phyloP scores from a whole-genome alignment of 2,113 vertebrate genomes.

The Vulpes lagopus region DNA sequence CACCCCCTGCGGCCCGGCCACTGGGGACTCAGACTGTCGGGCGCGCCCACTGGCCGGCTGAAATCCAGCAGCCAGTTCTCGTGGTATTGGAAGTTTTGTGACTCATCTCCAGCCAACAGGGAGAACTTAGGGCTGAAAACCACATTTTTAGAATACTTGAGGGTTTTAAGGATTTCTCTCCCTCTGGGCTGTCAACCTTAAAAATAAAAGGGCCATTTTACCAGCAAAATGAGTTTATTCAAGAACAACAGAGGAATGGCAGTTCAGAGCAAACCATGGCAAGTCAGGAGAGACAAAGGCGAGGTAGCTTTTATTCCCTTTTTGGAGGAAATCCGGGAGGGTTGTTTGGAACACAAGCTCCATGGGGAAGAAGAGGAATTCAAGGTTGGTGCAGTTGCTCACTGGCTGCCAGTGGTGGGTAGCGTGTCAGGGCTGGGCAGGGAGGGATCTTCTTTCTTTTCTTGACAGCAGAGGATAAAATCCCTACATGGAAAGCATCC shows the following conservation, averaged over 20 bases:
- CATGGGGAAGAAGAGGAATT: background rate
- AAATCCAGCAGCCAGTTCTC: background rate
- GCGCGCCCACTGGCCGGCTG: accelerated
- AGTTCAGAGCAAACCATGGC: background rate
- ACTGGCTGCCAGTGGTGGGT: background rate
- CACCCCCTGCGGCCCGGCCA: accelerated
- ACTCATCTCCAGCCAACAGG: background rate
- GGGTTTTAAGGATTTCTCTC: background rate
- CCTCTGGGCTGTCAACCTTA: background rate
- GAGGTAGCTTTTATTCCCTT: background rate
- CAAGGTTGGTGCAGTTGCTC: too few species aligned
- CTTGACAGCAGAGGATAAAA: background rate
- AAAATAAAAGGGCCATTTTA: background rate
- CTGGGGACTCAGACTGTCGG: background rate
- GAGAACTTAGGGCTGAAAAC: background rate
- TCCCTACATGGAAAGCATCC: background rate
- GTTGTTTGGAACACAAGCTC: background rate
- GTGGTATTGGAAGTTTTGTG: background rate
- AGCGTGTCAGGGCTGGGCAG: background rate
- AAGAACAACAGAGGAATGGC: background rate
- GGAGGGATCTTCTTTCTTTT: background rate
- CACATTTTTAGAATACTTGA: background rate
- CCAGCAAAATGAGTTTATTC: background rate
- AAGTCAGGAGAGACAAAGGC: background rate
- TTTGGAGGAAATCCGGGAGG: background rate